Conservation (phyloP, 2,888 invertebrate species). For the Tiliacea citrago region DNA sequence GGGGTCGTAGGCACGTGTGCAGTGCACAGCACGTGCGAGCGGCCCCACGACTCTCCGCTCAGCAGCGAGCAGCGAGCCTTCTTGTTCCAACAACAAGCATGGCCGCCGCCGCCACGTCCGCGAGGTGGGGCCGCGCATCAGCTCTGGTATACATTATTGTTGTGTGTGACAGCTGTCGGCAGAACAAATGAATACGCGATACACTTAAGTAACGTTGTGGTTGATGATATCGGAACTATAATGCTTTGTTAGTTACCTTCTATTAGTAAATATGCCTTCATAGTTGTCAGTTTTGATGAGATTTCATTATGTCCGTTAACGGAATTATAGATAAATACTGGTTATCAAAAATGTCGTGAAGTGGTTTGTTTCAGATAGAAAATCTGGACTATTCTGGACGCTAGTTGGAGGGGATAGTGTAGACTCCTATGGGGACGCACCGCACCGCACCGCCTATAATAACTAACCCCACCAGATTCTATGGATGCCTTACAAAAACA, state of each 20-base stretch:
- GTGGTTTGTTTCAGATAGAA: not conserved
- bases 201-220: not conserved
- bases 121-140: not conserved
- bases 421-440: not conserved
- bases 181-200: not conserved
- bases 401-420: not conserved
- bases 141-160: no score
- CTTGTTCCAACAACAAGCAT: no score
- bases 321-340: not conserved
- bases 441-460: not conserved
- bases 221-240: not conserved
- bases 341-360: not conserved
- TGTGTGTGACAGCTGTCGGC: not conserved
- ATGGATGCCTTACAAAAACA: constrained; percentile 50
- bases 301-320: not conserved
- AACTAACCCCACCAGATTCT: constrained; percentile 45
- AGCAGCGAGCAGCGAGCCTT: not conserved
- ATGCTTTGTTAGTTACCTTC: not conserved
- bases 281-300: not conserved
- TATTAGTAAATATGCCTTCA: not conserved
- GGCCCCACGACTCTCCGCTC: not conserved
- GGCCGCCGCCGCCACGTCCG: no score
- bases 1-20: not conserved
- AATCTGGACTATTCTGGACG: not conserved
- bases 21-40: not conserved